A percentile compares a stretch with the other conserved stretches of the same genome.
phyloP scores from a whole-genome alignment of 1,140 invertebrate genomes.

The Leptinotarsa defecta region DNA sequence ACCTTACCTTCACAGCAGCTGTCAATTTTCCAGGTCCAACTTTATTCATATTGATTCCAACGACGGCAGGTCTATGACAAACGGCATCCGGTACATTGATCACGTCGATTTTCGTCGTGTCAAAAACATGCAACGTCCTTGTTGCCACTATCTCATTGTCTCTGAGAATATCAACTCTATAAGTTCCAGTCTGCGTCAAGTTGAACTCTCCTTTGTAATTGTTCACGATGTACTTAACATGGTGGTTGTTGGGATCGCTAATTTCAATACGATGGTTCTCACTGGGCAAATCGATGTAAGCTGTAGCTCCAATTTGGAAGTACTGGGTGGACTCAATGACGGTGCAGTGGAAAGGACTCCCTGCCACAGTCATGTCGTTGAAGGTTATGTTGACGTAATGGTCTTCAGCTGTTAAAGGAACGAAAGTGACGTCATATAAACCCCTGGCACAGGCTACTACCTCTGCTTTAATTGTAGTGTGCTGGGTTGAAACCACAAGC shows the following conservation, averaged over 20 bases:
- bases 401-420: constrained; percentile 84
- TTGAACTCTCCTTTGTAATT: constrained; percentile 53
- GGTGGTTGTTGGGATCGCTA: constrained; percentile 52
- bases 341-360: constrained; percentile 84
- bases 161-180: constrained; percentile 47
- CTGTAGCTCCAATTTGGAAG: constrained; percentile 59
- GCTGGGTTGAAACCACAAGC: constrained; percentile 88
- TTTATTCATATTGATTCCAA: constrained; percentile 69
- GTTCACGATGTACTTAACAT: constrained; percentile 51
- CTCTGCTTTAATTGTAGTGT: constrained; percentile 85
- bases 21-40: constrained; percentile 84
- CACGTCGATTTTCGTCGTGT: constrained; percentile 77
- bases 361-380: constrained; percentile 91
- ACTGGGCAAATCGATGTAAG: constrained; percentile 60
- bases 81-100: constrained; percentile 62
- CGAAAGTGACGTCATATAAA: constrained; percentile 95
- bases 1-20: constrained; percentile 65
- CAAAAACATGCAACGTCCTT: constrained; percentile 79
- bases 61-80: constrained; percentile 76
- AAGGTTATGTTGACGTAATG: constrained; percentile 97
- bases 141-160: constrained; percentile 55
- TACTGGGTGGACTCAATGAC: constrained; percentile 58
- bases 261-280: constrained; percentile 53
- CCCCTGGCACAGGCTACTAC: constrained; percentile 84
- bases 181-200: constrained; percentile 52